Percentiles rank a stretch among this genome's conserved stretches.
phyloP scores from a whole-genome alignment of 2,888 invertebrate genomes.

The Axea sp. region DNA sequence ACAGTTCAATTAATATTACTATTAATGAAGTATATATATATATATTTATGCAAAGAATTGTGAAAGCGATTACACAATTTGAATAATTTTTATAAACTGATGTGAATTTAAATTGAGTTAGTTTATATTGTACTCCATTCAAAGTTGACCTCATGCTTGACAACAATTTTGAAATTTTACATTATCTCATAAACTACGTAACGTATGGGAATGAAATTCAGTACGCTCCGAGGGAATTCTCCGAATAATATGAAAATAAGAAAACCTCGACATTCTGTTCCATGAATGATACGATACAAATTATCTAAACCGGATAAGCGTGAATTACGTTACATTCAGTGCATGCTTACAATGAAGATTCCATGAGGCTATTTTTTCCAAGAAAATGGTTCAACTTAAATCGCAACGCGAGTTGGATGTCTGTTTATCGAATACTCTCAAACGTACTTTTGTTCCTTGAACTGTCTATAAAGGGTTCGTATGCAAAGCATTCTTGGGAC shows the following conservation, averaged over 20 bases:
- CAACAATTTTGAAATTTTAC: not conserved
- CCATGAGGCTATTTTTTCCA: conserved; percentile 24
- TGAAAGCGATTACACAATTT: too few relatives aligned
- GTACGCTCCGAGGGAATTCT: not conserved
- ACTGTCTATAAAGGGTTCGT: conserved; percentile 7
- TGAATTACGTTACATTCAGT: conserved; percentile 22
- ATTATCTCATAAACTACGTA: not conserved
- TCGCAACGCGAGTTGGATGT: not conserved
- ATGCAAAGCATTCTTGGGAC: conserved; percentile 2
- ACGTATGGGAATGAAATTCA: conserved; percentile 8
- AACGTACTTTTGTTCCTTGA: not conserved
- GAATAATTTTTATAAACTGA: too few relatives aligned
- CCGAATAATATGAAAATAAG: conserved; percentile 5
- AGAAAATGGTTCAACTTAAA: conserved; percentile 11
- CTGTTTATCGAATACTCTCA: not conserved
- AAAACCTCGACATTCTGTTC: conserved; percentile 8
- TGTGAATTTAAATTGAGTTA: too few relatives aligned
- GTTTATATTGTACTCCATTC: too few relatives aligned
- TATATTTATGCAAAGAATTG: too few relatives aligned
- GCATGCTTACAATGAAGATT: conserved; percentile 10
- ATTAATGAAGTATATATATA: too few relatives aligned
- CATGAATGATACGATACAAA: conserved; percentile 8
- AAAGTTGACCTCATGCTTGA: too few relatives aligned
- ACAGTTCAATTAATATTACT: too few relatives aligned
- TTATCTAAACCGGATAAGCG: conserved; percentile 42